Base-by-base conservation (phyloP, 1,140 invertebrate species). In the Parasteatoda tepidariorum region DNA sequence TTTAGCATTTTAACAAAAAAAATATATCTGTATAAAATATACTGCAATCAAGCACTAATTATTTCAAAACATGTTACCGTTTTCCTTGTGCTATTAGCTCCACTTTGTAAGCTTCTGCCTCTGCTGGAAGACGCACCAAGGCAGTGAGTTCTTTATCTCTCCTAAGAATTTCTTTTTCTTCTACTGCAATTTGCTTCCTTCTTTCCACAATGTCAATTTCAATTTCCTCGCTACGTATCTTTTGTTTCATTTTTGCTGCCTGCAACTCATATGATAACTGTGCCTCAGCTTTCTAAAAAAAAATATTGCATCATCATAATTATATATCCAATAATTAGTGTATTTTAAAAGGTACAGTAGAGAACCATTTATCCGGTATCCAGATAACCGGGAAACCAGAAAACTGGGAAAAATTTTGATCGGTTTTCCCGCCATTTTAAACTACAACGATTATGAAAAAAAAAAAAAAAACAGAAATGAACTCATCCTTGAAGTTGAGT, bases 171-270 rank as follows among this genome's bases (percentile, higher is more conserved):
- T 91, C 90, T 83, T 90, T 90, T 85, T 91, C 90, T 86, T 91
- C 90, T 34, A 91, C 87, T 64, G 89, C 89, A 85, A 91, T 91
- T 85, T 89, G 88, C 85, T 91, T 91, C 61, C 89, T 87, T 55
- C 90, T 86, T 86, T 91, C 91, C 5, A 91, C 90, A 41, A 91
- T 90, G 75, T 91, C 90, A 76, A 91, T 90, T 85, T 91, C 89
- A 59, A 90, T 90, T 82, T 91, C 90, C 67, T 91, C 90, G 75
- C 86, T 87, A 48, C 90, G 84, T 34, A 91, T 90, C 74, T 87
- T 89, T 86, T 91, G 90, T 67, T 88, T 87, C 76, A 90, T 89
- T 83, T 90, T 90, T 7, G 90, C 90, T 71, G 85, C 88, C 86
- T 91, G 90, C 2, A 91, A 87, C 84, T 90, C 87, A 84, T 90